Base-by-base conservation (phyloP, 2,797 vertebrate species). In the Phyllotis vaccarum region DNA sequence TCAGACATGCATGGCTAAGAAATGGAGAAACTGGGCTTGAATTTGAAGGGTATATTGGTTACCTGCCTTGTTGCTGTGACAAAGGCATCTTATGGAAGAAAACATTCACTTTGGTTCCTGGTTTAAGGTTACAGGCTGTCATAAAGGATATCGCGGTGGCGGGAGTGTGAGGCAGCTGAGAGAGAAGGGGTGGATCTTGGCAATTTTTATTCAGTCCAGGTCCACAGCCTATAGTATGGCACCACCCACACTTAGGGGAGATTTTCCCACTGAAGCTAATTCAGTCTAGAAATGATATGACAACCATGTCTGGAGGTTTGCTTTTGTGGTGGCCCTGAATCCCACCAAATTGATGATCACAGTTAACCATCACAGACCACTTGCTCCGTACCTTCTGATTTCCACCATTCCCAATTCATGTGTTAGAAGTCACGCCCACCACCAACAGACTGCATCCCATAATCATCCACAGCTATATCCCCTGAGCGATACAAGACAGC, bases 351-450 rank as follows among this genome's bases (percentile, higher is more conserved):
- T 70, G 66, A 56, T 2, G 37, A 0, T 70, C n/a, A 29, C 31
- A 34, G 49, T 12, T 2, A 79, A n/a, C 17, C 49, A 22, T 12
- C 76, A n/a, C 85, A 49, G 43, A 9, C 4, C 17, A 0, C 10
- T 54, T 82, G 27, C n/a, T 92, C 34, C 29, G 1, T 58, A 60
- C 43, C 29, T 68, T 66, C 72, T 87, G 60, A 37, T 92, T 24
- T n/a, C 70, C 24, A 31, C 83, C 82, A 37, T 91, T 81, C 86
- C 74, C 56, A 70, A 13, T 79, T 40, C 78, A 49, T 37, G 24
- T 60, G n/a, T 95, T 80, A 80, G 46, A 54, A 62, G 95, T 89
- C 96, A 97, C 89, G 46, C 66, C 40, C 56, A 89, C 60, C 49
- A 88, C 74, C 85, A 79, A n/a, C 17, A 79, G 24, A 66, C 34